These are phyloP conservation scores for Cistogaster globosa DNA, from an alignment of 2,888 invertebrate species.

Conservation along the genomic window DNA sequence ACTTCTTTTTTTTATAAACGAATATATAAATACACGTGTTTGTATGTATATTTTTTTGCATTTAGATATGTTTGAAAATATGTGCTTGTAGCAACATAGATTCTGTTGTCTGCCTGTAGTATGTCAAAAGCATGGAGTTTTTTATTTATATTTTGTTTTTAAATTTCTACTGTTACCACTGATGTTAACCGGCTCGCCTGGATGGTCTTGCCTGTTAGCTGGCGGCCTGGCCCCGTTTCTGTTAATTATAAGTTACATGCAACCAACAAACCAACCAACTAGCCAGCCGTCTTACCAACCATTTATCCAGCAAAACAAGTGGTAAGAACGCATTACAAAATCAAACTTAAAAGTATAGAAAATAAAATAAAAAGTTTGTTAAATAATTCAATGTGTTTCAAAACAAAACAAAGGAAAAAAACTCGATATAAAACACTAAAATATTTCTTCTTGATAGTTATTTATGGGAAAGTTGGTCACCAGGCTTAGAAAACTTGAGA, in stretches of 20 bases:
- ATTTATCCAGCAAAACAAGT: neutral
- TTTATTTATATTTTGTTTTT: neutral
- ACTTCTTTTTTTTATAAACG: neutral
- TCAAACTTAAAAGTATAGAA: neutral
- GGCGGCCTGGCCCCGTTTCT: slow-evolving; percentile 30
- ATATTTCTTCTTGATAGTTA: no score
- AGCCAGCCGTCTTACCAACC: slow-evolving; percentile 2
- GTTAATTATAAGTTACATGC: slow-evolving; percentile 61
- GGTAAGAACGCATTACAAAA: slow-evolving; percentile 13
- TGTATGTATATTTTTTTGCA: neutral
- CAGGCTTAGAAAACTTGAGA: no score
- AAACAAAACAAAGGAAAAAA: no score
- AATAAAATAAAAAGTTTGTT: slow-evolving; percentile 23
- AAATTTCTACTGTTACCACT: slow-evolving; percentile 13
- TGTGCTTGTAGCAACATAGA: neutral
- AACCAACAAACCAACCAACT: slow-evolving; percentile 35
- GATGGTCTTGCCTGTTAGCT: slow-evolving; percentile 21
- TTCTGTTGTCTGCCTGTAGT: neutral
- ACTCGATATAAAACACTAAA: no score
- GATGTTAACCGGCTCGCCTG: slow-evolving; percentile 34
- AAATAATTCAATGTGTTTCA: neutral
- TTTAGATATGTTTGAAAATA: neutral
- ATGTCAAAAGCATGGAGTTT: slow-evolving; percentile 23
- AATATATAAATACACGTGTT: no score
- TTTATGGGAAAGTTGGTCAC: no score